Evolutionary conservation across 2,113 vertebrate genomes (phyloP).

Genomic region (Elachura formosa): DNA sequence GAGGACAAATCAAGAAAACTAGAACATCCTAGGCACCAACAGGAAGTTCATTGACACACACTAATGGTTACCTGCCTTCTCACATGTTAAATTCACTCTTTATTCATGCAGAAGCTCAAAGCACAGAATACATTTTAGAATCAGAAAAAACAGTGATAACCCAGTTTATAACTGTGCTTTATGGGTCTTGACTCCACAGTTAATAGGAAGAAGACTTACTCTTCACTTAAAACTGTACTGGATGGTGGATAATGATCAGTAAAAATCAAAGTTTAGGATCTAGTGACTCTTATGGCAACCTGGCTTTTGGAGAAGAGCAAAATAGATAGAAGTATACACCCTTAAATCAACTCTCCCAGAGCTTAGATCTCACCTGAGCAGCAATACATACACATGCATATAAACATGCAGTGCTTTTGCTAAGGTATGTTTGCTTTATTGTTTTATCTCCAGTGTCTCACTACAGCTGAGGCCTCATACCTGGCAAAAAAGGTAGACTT

Average conservation of each 20-base stretch:
- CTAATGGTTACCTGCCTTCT: background rate
- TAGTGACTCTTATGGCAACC: background rate
- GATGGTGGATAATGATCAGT: background rate
- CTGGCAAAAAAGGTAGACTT: background rate
- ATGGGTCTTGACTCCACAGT: background rate
- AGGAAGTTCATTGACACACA: background rate
- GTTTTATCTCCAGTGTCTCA: fast-evolving
- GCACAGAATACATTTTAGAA: background rate
- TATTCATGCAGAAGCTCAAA: background rate
- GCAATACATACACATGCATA: background rate
- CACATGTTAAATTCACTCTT: background rate
- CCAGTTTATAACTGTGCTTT: background rate
- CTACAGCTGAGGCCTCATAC: background rate
- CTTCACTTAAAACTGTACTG: background rate
- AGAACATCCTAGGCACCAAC: background rate
- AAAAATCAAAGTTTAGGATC: background rate
- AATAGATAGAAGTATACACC: background rate
- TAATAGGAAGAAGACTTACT: background rate
- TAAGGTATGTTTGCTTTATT: background rate
- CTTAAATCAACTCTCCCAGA: background rate
- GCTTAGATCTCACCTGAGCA: background rate
- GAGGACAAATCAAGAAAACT: background rate
- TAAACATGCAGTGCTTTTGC: background rate
- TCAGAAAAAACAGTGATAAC: background rate
- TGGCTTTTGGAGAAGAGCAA: background rate